Percentiles rank a stretch among this genome's conserved stretches.
Conservation (phyloP, 1,140 invertebrate genomes). For the Megathymus violae region DNA sequence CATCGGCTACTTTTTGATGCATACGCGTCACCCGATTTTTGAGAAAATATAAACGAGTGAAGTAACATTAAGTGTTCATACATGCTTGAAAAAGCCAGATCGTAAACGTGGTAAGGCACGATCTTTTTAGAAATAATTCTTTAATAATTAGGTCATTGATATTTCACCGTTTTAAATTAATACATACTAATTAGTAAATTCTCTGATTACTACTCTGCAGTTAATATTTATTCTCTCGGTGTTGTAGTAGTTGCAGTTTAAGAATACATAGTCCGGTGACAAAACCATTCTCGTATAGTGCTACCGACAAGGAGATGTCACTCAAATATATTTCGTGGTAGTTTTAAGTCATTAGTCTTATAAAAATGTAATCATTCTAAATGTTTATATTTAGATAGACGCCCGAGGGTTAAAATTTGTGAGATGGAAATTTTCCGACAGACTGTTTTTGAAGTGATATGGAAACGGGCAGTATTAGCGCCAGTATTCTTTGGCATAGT, state of each 20-base stretch:
- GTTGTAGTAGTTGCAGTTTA: background rate
- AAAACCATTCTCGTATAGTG: background rate
- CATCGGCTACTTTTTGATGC: no score
- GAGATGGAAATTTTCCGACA: slow-evolving; percentile 47
- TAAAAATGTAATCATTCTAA: slow-evolving; percentile 31
- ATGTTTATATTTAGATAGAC: slow-evolving; percentile 25
- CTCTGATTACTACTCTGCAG: no score
- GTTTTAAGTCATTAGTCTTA: slow-evolving; percentile 43
- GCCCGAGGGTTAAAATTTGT: slow-evolving; percentile 41
- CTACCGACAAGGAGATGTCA: background rate
- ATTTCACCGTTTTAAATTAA: no score
- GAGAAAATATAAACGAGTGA: no score
- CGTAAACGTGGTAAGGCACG: no score
- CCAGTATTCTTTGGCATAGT: slow-evolving; percentile 57
- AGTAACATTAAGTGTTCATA: no score
- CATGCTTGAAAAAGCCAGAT: no score
- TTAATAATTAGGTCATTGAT: no score
- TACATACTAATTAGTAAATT: no score
- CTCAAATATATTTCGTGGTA: slow-evolving; percentile 17
- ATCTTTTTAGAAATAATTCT: no score
- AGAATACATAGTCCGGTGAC: background rate
- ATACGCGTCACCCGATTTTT: no score
- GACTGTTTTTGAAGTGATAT: slow-evolving; percentile 64
- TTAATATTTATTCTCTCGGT: background rate
- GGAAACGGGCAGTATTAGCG: slow-evolving; percentile 62